Evolutionary conservation across 2,888 invertebrate genomes (phyloP).

Genomic region (Limnephilus lunatus): DNA sequence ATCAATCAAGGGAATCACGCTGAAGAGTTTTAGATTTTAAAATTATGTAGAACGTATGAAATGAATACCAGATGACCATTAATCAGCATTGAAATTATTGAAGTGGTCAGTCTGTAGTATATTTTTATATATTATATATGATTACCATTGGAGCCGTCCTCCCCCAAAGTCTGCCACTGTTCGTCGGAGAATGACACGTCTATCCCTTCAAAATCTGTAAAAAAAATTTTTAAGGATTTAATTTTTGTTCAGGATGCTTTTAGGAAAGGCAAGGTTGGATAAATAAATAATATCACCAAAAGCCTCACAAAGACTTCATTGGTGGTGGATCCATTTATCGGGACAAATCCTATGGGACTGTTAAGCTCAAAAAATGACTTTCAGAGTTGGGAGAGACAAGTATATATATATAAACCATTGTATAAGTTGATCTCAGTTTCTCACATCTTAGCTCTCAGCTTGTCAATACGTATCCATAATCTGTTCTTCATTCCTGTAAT

Average conservation of each 20-base stretch:
- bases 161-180: background rate
- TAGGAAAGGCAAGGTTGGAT: background rate
- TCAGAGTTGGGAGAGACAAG: too few relatives aligned
- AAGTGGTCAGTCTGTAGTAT: background rate
- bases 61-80: background rate
- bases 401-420: too few relatives aligned
- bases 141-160: background rate
- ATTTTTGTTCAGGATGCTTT: background rate
- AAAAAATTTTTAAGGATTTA: background rate
- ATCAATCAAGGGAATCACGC: background rate
- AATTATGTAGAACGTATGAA: background rate
- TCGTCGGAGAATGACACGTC: background rate
- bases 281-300: background rate
- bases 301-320: too few relatives aligned
- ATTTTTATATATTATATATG: background rate
- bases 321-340: too few relatives aligned
- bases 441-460: too few relatives aligned
- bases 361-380: too few relatives aligned
- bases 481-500: too few relatives aligned
- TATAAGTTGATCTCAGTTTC: too few relatives aligned
- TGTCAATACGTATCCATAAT: too few relatives aligned
- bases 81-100: background rate
- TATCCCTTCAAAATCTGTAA: slow-evolving; percentile 2
- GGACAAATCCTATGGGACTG: too few relatives aligned
- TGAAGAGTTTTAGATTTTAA: background rate